Base-by-base conservation (phyloP, 2,113 vertebrate genomes). In the Eubucco bourcierii region DNA sequence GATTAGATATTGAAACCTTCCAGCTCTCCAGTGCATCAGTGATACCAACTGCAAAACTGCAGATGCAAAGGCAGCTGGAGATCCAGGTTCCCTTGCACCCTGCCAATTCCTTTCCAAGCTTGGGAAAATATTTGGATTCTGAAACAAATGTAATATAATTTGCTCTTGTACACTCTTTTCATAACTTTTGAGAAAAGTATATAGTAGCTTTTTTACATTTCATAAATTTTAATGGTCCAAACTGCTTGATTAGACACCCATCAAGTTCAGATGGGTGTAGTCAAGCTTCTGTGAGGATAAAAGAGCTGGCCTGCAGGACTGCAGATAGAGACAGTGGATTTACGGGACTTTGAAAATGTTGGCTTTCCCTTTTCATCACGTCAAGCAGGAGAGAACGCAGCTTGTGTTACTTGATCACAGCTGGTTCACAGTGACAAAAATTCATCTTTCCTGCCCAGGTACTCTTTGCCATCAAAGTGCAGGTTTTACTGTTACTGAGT, bases 391-490 rank as follows among this genome's bases (percentile, higher is more conserved):
- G n/a, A 85, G 58, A 72, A 37, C 4, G 0, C 83, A 90, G 73
- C 50, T 88, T 31, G 3, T 58, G 52, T 63, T 50, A 29, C 67
- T 72, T 70, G 77, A 78, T 93, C 79, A 78, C 75, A 83, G 67
- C 84, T 94, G 31, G 11, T 59, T 92, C 41, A 16, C 1, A 0
- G 67, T 6, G 83, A 76, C 47, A 80, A 83, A 88, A 73, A 64
- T 79, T 88, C 65, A 93, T 95, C 86, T 89, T 77, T 84, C 39
- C 72, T 70, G 55, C 72, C 93, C 81, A 94, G 68, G 60, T 90
- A n/a, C n/a, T 50, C n/a, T 74, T 82, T 90, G 80, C 65, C 74
- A 75, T 91, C 78, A 90, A 89, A 93, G 61, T 59, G 10, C 50
- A 70, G 85, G 76, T 73, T 92, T 80, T 93, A 61, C 89, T 80